Base-by-base conservation (phyloP, 2,888 invertebrate genomes). In the Epiblema foenella region DNA sequence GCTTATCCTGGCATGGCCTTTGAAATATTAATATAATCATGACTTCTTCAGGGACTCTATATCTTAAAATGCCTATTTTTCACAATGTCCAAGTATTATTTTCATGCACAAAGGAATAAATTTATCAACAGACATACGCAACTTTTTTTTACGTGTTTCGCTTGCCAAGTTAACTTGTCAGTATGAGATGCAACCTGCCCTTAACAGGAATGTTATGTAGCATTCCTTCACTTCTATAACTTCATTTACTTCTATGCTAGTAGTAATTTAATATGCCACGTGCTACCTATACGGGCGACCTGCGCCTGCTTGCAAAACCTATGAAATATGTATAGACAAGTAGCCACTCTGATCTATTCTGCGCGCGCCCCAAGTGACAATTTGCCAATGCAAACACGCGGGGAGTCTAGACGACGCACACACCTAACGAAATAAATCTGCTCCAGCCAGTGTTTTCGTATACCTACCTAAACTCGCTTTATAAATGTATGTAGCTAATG, bases 301-400 rank as follows among this genome's bases (percentile, higher is more conserved):
- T 58, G 24, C n/a, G 18, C 39, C 46, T 11, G 18, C 10, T 39
- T 9, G 3, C 9, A 8, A 37, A 54, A 54, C 10, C 20, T 39
- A 63, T 62, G 18, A 63, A 39, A 54, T 64, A 54, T 54, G 37
- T 39, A 64, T 20, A 52, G 52, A 9, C 37, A 56, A 64, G 63
- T 64, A 63, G 39, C 24, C 17, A 60, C 33, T 37, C 33, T 60
- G 70, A n/a, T 46, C 39, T 67, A 37, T 39, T 62, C 71, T 71
- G 67, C 12, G 62, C 29, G n/a, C 62, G 68, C 72, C 72, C 72
- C 72, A 62, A 69, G 75, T 75, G 77, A 77, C 79, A 76, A 78
- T 76, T 74, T 75, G 74, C 74, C 75, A 76, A 73, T 75, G 79
- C 75, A 79, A 79, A 79, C 78, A 79, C 74, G 70, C 73, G 73